Conservation (phyloP, 2,797 vertebrate species). For the Acestrorhynchus altus region DNA sequence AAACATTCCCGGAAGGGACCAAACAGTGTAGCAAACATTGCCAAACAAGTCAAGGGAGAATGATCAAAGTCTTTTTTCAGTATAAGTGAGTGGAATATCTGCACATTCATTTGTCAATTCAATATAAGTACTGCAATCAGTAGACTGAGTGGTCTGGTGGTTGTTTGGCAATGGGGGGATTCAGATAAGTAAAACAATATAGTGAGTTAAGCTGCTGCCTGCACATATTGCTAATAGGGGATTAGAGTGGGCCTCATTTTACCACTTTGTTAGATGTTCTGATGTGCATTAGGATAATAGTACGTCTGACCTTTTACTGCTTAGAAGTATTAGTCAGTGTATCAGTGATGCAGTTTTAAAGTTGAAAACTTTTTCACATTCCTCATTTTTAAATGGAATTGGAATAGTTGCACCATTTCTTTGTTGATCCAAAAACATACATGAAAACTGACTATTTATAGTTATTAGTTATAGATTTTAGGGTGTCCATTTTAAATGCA, state of each 20-base stretch:
- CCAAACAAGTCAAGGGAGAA: background rate
- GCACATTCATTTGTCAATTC: background rate
- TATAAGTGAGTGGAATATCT: background rate
- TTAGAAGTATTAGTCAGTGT: background rate
- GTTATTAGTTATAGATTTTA: no score
- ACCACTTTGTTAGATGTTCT: background rate
- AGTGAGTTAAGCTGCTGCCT: constrained; percentile 6
- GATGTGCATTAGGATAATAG: background rate
- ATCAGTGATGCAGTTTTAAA: no score
- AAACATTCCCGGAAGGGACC: background rate
- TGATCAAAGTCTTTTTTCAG: background rate
- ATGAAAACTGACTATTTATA: no score
- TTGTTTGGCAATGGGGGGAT: background rate
- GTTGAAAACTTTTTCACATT: no score
- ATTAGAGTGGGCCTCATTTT: background rate
- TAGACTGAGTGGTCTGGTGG: background rate
- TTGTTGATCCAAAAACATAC: no score
- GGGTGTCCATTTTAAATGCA: no score
- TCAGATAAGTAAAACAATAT: background rate
- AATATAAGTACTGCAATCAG: background rate
- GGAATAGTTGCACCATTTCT: no score
- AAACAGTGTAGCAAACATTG: background rate
- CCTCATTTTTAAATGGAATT: no score
- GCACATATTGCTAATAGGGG: constrained; percentile 5
- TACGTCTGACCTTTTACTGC: background rate